A percentile compares a stretch with the other conserved stretches of the same genome.
Evolutionary conservation across 2,888 invertebrate genomes (phyloP).

Genomic region (Panopea generosa): DNA sequence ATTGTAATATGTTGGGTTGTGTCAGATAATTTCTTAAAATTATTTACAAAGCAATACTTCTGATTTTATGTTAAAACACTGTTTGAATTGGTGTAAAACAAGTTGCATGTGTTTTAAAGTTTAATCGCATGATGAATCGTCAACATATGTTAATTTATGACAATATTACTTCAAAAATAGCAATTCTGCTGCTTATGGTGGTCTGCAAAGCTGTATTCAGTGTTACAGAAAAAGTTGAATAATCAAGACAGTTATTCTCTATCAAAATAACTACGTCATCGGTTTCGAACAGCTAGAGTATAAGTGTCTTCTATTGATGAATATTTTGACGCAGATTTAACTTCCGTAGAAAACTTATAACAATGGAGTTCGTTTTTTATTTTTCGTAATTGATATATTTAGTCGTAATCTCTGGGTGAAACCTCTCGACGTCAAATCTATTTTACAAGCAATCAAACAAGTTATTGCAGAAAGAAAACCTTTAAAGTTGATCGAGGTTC

Average conservation of each 20-base stretch:
- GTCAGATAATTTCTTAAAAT: too few species aligned
- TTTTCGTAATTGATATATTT: constrained; percentile 39
- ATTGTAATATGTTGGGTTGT: too few species aligned
- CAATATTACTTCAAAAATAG: constrained; percentile 19
- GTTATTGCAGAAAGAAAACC: constrained; percentile 22
- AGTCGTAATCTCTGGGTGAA: constrained; percentile 29
- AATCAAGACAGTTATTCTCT: too few species aligned
- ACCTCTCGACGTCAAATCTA: constrained; percentile 30
- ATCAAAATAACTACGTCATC: constrained; percentile 36
- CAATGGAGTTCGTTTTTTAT: constrained; percentile 34
- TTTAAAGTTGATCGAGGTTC: constrained; percentile 38
- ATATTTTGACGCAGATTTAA: constrained; percentile 37
- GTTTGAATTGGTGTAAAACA: too few species aligned
- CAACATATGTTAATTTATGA: constrained; percentile 18
- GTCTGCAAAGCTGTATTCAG: constrained; percentile 28
- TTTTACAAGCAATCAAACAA: constrained; percentile 41
- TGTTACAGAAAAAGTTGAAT: constrained; percentile 28
- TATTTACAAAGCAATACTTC: too few species aligned
- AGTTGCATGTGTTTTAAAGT: too few species aligned
- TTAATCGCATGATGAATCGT: constrained; percentile 9
- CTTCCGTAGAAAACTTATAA: constrained; percentile 38
- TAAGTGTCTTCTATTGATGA: constrained; percentile 34
- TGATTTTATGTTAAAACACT: too few species aligned
- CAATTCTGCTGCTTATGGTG: constrained; percentile 26
- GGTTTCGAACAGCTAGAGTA: constrained; percentile 30